These are phyloP conservation scores for Sebastes minor DNA, from an alignment of 2,797 vertebrate species.

Conservation along the genomic window DNA sequence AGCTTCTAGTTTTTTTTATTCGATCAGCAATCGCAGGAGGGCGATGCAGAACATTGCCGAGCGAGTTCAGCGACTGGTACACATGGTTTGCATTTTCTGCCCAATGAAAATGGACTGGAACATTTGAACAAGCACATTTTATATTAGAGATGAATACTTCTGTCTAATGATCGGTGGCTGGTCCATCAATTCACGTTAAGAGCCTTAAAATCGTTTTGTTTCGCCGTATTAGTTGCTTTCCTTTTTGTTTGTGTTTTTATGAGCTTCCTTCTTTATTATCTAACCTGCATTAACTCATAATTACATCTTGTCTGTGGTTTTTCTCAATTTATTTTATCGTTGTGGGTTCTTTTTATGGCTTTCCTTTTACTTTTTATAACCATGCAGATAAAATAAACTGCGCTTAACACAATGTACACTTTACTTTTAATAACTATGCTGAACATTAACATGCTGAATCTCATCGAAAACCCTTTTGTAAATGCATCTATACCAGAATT, in stretches of 20 bases:
- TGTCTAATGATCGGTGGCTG: conserved; percentile 2
- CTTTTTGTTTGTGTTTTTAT: background rate
- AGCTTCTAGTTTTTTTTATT: background rate
- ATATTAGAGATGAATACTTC: conserved; percentile 14
- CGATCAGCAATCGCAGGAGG: background rate
- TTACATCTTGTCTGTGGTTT: conserved; percentile 5
- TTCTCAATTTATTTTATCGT: background rate
- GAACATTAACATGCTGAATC: background rate
- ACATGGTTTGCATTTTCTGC: conserved; percentile 66
- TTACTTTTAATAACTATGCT: background rate
- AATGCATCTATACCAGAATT: background rate
- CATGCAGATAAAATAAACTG: background rate
- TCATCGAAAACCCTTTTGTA: background rate
- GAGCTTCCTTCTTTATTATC: conserved; percentile 3
- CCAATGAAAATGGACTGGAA: conserved; percentile 41
- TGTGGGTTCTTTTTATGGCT: conserved; percentile 13
- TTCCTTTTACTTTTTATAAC: conserved; percentile 3
- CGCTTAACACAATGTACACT: background rate
- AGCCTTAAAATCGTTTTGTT: background rate
- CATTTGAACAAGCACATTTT: conserved; percentile 40
- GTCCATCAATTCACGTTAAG: background rate
- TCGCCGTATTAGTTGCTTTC: background rate
- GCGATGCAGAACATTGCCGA: background rate
- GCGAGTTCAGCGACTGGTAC: background rate
- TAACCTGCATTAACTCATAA: conserved; percentile 2